These are phyloP conservation scores for Parthenolecanium corni DNA, from an alignment of 2,888 invertebrate genomes.

Conservation along the genomic window DNA sequence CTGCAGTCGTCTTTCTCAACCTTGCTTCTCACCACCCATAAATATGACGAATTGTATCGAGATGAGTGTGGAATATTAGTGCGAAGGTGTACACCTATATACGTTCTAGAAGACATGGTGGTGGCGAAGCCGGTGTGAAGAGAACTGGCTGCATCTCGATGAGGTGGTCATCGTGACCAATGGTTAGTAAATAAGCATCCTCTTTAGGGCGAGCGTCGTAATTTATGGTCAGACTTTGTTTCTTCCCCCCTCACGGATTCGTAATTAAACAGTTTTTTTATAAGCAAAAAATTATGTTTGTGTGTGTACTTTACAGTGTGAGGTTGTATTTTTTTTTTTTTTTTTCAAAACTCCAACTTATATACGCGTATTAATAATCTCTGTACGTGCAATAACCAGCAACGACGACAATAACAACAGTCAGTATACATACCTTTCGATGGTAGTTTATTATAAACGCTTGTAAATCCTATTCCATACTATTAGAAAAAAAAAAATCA, in stretches of 20 bases:
- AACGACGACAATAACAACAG: constrained; percentile 11
- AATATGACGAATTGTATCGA: no score
- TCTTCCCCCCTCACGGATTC: not conserved
- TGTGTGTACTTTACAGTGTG: no score
- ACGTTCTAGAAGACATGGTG: not conserved
- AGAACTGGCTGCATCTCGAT: constrained; percentile 5
- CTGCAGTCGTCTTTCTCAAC: no score
- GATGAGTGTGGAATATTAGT: no score
- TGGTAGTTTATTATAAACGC: constrained; percentile 10
- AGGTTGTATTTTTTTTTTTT: no score
- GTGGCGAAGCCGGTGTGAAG: not conserved
- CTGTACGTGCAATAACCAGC: constrained; percentile 23
- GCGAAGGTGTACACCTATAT: not conserved
- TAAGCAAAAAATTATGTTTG: no score
- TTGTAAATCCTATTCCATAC: not conserved
- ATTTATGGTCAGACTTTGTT: constrained; percentile 19
- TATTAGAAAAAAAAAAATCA: not conserved
- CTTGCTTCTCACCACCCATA: no score
- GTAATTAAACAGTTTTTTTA: constrained; percentile 8
- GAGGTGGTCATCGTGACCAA: constrained; percentile 26
- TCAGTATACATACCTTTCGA: not conserved
- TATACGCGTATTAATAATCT: constrained; percentile 25
- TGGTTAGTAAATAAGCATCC: constrained; percentile 22
- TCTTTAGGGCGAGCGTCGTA: constrained; percentile 9
- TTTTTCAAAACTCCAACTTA: not conserved